Evolutionary conservation across 92 coral and sea anemone genomes (phyloP).

Genomic region (Scolanthus callimorphus): DNA sequence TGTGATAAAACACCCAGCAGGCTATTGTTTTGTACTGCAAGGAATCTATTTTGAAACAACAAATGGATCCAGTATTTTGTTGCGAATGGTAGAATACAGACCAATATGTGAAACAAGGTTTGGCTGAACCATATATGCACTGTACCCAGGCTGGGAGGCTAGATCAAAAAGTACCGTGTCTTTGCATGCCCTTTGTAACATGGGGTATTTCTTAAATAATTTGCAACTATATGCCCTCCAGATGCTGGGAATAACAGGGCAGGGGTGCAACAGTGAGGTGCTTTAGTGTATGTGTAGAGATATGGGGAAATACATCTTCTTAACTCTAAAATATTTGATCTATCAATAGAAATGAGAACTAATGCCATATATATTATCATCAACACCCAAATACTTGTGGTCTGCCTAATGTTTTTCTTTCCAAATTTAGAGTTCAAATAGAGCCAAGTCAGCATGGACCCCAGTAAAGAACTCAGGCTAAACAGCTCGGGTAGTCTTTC

Average conservation of each 20-base stretch:
- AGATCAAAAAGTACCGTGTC: slow-evolving; percentile 55
- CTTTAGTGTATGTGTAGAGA: slow-evolving; percentile 39
- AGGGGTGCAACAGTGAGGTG: slow-evolving; percentile 81
- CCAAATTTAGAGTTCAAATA: not conserved
- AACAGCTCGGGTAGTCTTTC: slow-evolving; percentile 68
- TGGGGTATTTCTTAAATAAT: slow-evolving; percentile 24
- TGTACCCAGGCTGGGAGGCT: not conserved
- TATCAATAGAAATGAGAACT: slow-evolving; percentile 51
- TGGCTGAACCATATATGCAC: slow-evolving; percentile 62
- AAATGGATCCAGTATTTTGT: slow-evolving; percentile 28
- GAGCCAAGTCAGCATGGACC: slow-evolving; percentile 19
- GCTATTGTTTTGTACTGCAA: no score
- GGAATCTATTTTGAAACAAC: slow-evolving; percentile 21
- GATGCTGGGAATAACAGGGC: slow-evolving; percentile 65
- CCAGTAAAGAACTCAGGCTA: slow-evolving; percentile 32
- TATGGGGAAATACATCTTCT: slow-evolving; percentile 35
- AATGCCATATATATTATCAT: slow-evolving; percentile 32
- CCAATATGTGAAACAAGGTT: slow-evolving; percentile 75
- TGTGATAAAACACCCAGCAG: no score
- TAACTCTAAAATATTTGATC: slow-evolving; percentile 53
- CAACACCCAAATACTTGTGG: slow-evolving; percentile 9
- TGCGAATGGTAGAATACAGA: slow-evolving; percentile 51
- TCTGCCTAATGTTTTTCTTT: not conserved
- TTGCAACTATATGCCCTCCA: slow-evolving; percentile 45
- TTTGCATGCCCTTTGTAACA: slow-evolving; percentile 42